Conservation (phyloP, 1,140 invertebrate genomes). For the Lepidurus packardi region DNA sequence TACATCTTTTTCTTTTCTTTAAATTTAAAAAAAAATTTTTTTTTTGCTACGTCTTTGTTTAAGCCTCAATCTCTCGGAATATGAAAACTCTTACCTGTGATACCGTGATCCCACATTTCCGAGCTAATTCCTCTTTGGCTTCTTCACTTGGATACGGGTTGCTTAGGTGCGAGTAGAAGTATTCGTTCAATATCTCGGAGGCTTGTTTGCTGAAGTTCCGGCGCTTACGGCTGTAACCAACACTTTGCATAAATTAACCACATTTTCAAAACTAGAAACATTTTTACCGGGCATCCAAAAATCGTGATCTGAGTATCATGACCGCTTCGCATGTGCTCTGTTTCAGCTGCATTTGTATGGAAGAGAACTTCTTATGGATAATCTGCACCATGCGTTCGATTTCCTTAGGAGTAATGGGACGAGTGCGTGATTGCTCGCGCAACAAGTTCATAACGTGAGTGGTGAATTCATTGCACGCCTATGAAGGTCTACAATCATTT, state of each 20-base stretch:
- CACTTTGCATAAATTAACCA: background rate
- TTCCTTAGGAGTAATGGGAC: constrained; percentile 93
- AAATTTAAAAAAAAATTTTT: too few relatives aligned
- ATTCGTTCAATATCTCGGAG: constrained; percentile 98
- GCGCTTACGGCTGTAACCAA: constrained; percentile 76
- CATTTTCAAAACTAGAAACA: background rate
- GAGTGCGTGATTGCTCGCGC: constrained; percentile 91
- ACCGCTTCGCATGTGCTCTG: constrained; percentile 99
- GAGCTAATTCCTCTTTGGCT: constrained; percentile 98
- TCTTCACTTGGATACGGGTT: constrained; percentile 99
- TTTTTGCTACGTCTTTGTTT: background rate
- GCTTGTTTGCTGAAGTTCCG: constrained; percentile 99
- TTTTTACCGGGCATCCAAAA: constrained; percentile 81
- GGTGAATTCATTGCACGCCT: constrained; percentile 99
- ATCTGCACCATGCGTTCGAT: constrained; percentile 99
- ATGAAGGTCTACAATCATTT: constrained; percentile 37
- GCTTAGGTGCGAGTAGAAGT: constrained; percentile 98
- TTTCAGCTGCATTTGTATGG: constrained; percentile 99
- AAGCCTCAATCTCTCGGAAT: background rate
- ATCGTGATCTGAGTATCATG: constrained; percentile 92
- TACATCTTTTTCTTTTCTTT: background rate
- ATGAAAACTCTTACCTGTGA: constrained; percentile 61
- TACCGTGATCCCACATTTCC: constrained; percentile 98
- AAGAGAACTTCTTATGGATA: constrained; percentile 99
- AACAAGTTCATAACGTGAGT: constrained; percentile 98